Evolutionary conservation across 2,113 vertebrate genomes (phyloP), one percentile per base, ranked within the genome.

Genomic region (Theristicus caerulescens): DNA sequence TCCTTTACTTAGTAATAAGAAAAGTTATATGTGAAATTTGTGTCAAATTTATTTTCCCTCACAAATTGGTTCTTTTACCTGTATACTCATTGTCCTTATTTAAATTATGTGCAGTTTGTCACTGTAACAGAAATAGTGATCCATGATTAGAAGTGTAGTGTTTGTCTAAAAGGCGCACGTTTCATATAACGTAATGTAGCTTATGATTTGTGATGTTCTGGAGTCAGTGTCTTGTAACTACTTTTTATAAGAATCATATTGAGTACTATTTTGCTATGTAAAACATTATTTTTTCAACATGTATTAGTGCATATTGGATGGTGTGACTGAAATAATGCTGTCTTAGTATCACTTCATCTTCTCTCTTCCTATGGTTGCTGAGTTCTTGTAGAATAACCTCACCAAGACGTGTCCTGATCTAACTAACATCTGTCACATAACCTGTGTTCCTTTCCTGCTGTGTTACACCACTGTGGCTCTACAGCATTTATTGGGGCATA

Each of bases 401-500:
- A 42, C 20, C 16, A 64, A 62, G 62, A 16, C 34, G 76, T 58
- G 11, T n/a, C 27, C 42, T 73, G n/a, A 44, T 51, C 32, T 59
- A 24, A 11, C 34, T 67, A 20, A 9, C 31, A 8, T 64, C 25
- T 83, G 17, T 72, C 47, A 25, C 22, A 27, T 27, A 11, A 36
- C 13, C 11, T 52, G 8, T 25, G 20, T 47, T 80, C 7, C 17
- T 62, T 46, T 79, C 36, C 66, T 79, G 19, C 76, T 74, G 11
- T 18, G 14, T 47, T 71, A 27, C 17, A 76, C n/a, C 25, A 14
- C 47, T 51, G n/a, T 72, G 47, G 9, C 27, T 92, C 12, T 67
- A 0, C 20, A 7, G 1, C 34, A 4, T 58, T 38, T 73, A 9
- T 6, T 58, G 31, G n/a, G 24, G 5, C n/a, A 36, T 25, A 38